Conservation (phyloP, 2,113 vertebrate genomes). For the Callipepla squamata region DNA sequence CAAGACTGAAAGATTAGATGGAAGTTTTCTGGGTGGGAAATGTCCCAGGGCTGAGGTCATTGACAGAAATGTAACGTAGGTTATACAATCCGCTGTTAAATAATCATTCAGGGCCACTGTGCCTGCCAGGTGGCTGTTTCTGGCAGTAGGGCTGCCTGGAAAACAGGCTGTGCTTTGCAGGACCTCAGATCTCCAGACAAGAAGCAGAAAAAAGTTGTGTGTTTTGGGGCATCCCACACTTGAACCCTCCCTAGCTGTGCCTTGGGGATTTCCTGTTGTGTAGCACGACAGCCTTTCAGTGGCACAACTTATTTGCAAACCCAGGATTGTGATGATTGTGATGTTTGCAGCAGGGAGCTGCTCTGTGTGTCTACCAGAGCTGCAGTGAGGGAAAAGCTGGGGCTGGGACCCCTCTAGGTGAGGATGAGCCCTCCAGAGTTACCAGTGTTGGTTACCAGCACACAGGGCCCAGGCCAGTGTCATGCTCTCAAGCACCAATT, state of each 20-base stretch:
- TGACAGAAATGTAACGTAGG: constrained; percentile 64
- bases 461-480: fast-evolving
- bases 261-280: not conserved
- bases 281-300: fast-evolving
- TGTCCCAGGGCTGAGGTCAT: constrained; percentile 59
- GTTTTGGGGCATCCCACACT: not conserved
- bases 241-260: not conserved
- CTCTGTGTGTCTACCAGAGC: not conserved
- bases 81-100: constrained; percentile 48
- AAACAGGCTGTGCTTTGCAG: not conserved
- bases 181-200: fast-evolving
- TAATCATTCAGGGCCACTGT: not conserved
- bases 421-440: not conserved
- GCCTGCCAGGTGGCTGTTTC: constrained; percentile 9
- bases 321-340: fast-evolving
- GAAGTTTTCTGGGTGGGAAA: constrained; percentile 48
- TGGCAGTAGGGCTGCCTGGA: not conserved
- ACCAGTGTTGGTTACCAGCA: not conserved
- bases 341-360: not conserved
- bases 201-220: not conserved
- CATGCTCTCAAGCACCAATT: not conserved
- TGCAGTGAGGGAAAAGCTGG: not conserved
- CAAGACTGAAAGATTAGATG: constrained; percentile 63
- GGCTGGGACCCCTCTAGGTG: not conserved
- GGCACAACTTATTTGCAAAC: not conserved